Base-by-base conservation (phyloP, 1,140 invertebrate genomes). In the Ylistrum balloti region DNA sequence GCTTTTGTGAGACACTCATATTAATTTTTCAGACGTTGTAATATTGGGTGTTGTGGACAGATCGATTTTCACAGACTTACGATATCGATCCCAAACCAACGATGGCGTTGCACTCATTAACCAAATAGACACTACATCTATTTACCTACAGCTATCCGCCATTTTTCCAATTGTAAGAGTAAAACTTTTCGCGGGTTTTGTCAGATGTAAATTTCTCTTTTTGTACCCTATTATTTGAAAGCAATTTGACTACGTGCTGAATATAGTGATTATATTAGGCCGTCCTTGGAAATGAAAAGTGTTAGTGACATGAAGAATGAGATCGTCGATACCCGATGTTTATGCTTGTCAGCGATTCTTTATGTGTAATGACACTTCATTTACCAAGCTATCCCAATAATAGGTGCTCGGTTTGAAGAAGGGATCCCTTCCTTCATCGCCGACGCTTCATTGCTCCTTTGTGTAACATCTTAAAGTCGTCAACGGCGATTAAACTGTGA, bases 361-460 rank as follows among this genome's bases (percentile, higher is more conserved):
- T 92, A 88, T 89, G 35, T 38, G 33, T 33, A 33, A 11, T 89
- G 90, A 92, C 90, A 92, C 88, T 89, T 90, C 90, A 92, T 90
- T 92, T 90, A 91, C 91, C 86, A 87, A 90, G 85, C 86, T 56
- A 33, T 38, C 22, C 38, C 34, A 35, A 33, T 90, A 38, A 90
- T 35, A 90, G 56, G 56, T 38, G 88, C 85, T 90, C 33, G 87
- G 74, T 88, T 56, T 90, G 13, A 88, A 38, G 89, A 74, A 56
- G 48, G 86, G 45, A 38, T 38, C 45, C 74, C 41, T 86, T 86
- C 88, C 87, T 87, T 90, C 90, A 90, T 88, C 74, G 86, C 48
- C 87, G 45, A 28, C 86, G 88, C 88, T n/a, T 41, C 13, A 33
- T 38, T 86, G 86, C 90, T 90, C 87, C 33, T 86, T 41, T 90